These are phyloP conservation scores for Drosophila pallidifrons DNA, from an alignment of 1,140 invertebrate species.

Conservation along the genomic window DNA sequence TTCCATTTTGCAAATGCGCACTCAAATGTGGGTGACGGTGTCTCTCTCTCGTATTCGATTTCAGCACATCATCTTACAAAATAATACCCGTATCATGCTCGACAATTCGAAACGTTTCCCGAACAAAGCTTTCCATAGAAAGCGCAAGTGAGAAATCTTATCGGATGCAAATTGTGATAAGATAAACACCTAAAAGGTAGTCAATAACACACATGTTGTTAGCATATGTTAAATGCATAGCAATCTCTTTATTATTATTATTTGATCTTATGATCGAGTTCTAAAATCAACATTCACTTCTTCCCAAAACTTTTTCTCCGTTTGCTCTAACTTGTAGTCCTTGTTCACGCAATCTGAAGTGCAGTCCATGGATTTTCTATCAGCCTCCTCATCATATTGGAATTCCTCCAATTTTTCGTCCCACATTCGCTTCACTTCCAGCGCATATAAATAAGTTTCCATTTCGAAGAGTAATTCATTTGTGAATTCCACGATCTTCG, in stretches of 20 bases:
- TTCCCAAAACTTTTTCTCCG: conserved; percentile 2
- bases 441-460: conserved; percentile 8
- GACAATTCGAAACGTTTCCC: background rate
- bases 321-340: conserved; percentile 23
- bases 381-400: background rate
- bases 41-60: conserved; percentile 30
- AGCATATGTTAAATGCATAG: too few relatives aligned
- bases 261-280: background rate
- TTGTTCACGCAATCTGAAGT: conserved; percentile 2
- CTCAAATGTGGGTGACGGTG: conserved; percentile 63
- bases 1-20: conserved; percentile 23
- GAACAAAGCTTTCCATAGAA: conserved; percentile 3
- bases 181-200: background rate
- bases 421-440: conserved; percentile 22
- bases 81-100: background rate
- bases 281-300: background rate
- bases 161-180: conserved; percentile 2
- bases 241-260: background rate
- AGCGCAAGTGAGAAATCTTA: background rate
- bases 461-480: conserved; percentile 44
- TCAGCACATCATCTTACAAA: conserved; percentile 25
- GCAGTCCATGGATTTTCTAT: background rate
- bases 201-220: background rate
- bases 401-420: background rate
- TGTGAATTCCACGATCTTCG: background rate